Evolutionary conservation across 2,797 vertebrate genomes (phyloP).

Genomic region (Harpagifer antarcticus): DNA sequence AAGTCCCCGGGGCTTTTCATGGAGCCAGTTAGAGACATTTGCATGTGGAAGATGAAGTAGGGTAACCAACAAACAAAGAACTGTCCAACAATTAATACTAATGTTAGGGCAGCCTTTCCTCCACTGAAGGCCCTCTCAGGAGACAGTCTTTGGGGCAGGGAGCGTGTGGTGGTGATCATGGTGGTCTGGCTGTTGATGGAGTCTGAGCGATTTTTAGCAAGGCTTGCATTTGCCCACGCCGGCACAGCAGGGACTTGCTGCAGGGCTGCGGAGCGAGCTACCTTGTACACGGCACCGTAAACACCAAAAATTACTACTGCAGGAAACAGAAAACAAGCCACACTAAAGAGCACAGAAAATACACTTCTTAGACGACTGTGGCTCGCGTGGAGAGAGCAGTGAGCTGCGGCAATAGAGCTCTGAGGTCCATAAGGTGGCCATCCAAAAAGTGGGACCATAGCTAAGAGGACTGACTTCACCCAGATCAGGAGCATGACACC

Average conservation of each 20-base stretch:
- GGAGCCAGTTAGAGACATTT: slow-evolving; percentile 82
- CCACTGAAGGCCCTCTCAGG: slow-evolving; percentile 88
- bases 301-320: slow-evolving; percentile 90
- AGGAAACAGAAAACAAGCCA: slow-evolving; percentile 90
- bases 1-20: slow-evolving; percentile 78
- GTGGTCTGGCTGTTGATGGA: slow-evolving; percentile 92
- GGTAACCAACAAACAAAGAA: slow-evolving; percentile 96
- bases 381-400: slow-evolving; percentile 91
- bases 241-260: slow-evolving; percentile 81
- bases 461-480: slow-evolving; percentile 89
- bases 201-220: slow-evolving; percentile 85
- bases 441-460: slow-evolving; percentile 88
- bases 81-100: slow-evolving; percentile 93
- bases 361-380: slow-evolving; percentile 88
- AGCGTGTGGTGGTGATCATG: slow-evolving; percentile 84
- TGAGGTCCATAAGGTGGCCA: slow-evolving; percentile 88
- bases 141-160: slow-evolving; percentile 83
- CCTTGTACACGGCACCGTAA: slow-evolving; percentile 91
- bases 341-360: slow-evolving; percentile 92
- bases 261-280: slow-evolving; percentile 90
- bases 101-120: slow-evolving; percentile 92
- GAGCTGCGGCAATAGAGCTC: slow-evolving; percentile 90
- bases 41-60: slow-evolving; percentile 92
- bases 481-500: slow-evolving; percentile 89
- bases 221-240: slow-evolving; percentile 75